phyloP scores from a whole-genome alignment of 2,797 vertebrate genomes.

The Centroberyx gerrardi region DNA sequence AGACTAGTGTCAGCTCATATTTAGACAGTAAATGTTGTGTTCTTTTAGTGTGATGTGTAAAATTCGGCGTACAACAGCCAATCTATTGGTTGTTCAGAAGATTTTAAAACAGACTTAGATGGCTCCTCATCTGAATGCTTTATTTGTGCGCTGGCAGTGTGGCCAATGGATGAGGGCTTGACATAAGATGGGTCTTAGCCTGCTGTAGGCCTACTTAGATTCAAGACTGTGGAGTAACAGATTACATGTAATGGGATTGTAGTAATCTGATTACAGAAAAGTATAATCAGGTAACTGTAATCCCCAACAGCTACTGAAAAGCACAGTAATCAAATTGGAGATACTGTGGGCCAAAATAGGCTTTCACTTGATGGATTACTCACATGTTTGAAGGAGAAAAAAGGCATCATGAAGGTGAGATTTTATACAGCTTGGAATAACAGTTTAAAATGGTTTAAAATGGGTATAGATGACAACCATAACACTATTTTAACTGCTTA shows the following conservation, averaged over 20 bases:
- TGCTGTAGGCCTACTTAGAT: conserved; percentile 26
- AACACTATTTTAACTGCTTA: neutral
- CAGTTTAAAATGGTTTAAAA: neutral
- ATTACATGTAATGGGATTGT: neutral
- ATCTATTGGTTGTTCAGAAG: neutral
- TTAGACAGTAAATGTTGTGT: neutral
- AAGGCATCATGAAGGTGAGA: conserved; percentile 33
- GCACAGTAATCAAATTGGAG: conserved; percentile 1
- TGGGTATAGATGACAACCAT: neutral
- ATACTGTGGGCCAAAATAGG: conserved; percentile 9
- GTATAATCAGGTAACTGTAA: neutral
- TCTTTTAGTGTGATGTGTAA: neutral
- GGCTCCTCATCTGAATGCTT: neutral
- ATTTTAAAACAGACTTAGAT: conserved; percentile 12
- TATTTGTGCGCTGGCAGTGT: neutral
- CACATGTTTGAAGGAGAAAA: neutral
- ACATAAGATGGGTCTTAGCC: conserved; percentile 11
- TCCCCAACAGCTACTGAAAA: neutral
- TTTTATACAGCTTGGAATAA: neutral
- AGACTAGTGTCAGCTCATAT: neutral
- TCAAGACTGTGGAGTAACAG: conserved; percentile 1
- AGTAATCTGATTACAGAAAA: neutral
- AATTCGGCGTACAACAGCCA: neutral
- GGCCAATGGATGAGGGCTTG: neutral
- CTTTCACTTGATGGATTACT: conserved; percentile 3